Evolutionary conservation across 1,140 invertebrate species (phyloP).

Genomic region (Drosophila gunungcola): DNA sequence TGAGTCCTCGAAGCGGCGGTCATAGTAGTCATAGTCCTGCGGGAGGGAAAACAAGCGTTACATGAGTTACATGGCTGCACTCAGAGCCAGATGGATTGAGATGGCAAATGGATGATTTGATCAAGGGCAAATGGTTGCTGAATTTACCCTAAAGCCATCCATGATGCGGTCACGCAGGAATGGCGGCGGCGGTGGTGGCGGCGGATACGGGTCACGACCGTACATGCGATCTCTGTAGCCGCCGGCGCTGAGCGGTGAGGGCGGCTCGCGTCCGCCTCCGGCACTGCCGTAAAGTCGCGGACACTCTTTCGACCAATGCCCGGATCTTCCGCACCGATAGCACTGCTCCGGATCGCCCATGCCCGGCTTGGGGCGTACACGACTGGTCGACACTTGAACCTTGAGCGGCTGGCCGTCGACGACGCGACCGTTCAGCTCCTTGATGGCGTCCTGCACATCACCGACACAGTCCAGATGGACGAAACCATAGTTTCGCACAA

Average conservation of each 20-base stretch:
- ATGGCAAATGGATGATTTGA: constrained; percentile 2
- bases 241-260: constrained; percentile 72
- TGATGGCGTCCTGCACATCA: constrained; percentile 93
- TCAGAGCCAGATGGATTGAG: not conserved
- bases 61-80: constrained; percentile 1
- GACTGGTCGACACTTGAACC: constrained; percentile 95
- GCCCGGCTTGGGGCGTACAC: constrained; percentile 95
- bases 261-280: constrained; percentile 84
- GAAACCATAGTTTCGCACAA: constrained; percentile 96
- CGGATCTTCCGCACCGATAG: constrained; percentile 96
- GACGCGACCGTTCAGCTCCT: constrained; percentile 93
- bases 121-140: constrained; percentile 44
- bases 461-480: constrained; percentile 94
- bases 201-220: constrained; percentile 92
- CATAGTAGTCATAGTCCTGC: constrained; percentile 94
- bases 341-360: constrained; percentile 98
- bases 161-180: constrained; percentile 94
- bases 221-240: constrained; percentile 92
- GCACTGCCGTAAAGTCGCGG: constrained; percentile 91
- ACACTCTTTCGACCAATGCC: constrained; percentile 98
- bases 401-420: constrained; percentile 95
- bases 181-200: constrained; percentile 92
- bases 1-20: constrained; percentile 90
- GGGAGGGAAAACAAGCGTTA: constrained; percentile 2
- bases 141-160: constrained; percentile 92